A percentile compares a stretch with the other conserved stretches of the same genome.
Conservation (phyloP, 2,113 vertebrate genomes). For the Paratilapia polleni region DNA sequence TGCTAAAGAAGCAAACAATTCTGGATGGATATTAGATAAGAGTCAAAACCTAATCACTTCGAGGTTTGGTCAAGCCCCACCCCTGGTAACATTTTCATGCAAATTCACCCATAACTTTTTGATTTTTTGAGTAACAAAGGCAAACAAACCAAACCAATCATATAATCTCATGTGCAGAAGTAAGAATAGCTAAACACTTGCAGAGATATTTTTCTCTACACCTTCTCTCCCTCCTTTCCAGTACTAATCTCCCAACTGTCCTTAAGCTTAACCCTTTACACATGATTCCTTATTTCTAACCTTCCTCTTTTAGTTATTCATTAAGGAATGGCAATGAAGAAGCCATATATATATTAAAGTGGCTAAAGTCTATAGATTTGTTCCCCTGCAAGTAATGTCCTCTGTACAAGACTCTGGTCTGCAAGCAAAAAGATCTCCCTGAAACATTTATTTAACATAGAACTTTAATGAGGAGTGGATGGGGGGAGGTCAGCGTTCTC, state of each 20-base stretch:
- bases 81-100: background rate
- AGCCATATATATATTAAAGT: background rate
- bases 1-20: background rate
- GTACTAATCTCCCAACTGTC: background rate
- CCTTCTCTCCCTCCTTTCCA: background rate
- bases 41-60: background rate
- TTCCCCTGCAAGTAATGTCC: slow-evolving; percentile 28
- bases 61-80: background rate
- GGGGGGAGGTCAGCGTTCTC: slow-evolving; percentile 3
- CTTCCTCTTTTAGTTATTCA: slow-evolving; percentile 21
- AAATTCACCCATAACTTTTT: background rate
- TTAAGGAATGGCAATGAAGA: background rate
- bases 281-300: background rate
- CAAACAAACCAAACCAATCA: background rate
- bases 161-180: background rate
- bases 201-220: background rate
- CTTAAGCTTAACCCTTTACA: background rate
- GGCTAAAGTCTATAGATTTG: slow-evolving; percentile 27
- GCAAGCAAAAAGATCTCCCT: slow-evolving; percentile 45
- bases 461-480: slow-evolving; percentile 58
- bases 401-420: slow-evolving; percentile 2
- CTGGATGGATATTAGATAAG: background rate
- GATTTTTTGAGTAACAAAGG: background rate
- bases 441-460: slow-evolving; percentile 70
- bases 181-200: background rate